Evolutionary conservation across 2,113 vertebrate species (phyloP), one percentile per base, ranked within the genome.

Genomic region (Dolichotis patagonum): DNA sequence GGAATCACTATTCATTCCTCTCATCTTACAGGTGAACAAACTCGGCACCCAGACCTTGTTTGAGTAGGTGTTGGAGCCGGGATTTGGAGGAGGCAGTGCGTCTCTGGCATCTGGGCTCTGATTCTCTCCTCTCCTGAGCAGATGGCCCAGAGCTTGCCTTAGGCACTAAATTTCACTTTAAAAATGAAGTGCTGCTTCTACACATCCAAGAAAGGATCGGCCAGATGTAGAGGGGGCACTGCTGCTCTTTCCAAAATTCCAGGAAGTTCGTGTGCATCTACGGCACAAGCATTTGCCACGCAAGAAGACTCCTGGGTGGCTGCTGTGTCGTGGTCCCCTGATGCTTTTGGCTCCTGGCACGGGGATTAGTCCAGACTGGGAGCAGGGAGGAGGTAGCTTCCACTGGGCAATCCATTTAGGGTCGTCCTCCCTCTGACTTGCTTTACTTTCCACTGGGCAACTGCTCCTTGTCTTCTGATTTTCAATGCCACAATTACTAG

Each of bases 21-120:
- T 75, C 19, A 46, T 43, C 80, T 89, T 56, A 73, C 63, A 93
- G 84, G 75, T 13, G 46, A 90, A 80, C 46, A 97, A n/a, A 88
- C 58, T 56, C 26, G 67, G 52, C 73, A 65, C 24, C 32, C 77
- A 38, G 63, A n/a, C 5, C 26, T 46, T 13, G 71, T 4, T 22
- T 7, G 24, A 75, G 52, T 3, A 14, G 80, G 63, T 5, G 12
- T 28, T 26, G 7, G 26, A 11, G 43, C 26, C 32, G 26, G 58
- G 32, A 20, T 86, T 60, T 80, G 43, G 52, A n/a, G n/a, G 58
- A 60, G 69, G 35, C 12, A 32, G 46, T 3, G 16, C 3, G 16
- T 46, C 35, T 75, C 41, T 5, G 4, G 16, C 28, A 35, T 71
- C 26, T 46, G 65, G 4, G 35, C 20, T 73, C 77, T 49, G 32